Percentiles rank a stretch among this genome's conserved stretches.
Conservation (phyloP, 2,888 invertebrate species). For the Nymphalis c-album region DNA sequence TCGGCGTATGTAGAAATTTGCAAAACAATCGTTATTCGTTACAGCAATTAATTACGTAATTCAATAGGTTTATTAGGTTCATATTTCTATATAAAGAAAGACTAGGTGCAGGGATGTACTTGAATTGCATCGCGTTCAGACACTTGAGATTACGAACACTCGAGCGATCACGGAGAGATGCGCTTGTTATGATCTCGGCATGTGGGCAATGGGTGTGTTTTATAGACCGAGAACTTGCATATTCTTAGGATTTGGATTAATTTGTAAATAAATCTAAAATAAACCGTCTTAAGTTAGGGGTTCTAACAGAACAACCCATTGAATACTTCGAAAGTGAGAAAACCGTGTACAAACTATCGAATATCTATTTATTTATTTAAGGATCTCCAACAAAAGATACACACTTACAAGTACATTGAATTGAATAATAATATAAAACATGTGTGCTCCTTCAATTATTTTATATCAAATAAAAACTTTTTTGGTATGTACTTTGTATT, state of each 20-base stretch:
- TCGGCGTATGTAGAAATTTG: not conserved
- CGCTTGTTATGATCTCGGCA: conserved; percentile 36
- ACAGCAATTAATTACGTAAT: not conserved
- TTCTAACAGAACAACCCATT: not conserved
- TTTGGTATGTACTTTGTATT: not conserved
- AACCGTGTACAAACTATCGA: no score
- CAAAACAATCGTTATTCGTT: not conserved
- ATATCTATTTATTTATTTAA: no score
- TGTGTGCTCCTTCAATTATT: no score
- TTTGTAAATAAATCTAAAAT: not conserved
- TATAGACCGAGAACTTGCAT: conserved; percentile 12
- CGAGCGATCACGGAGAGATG: conserved; percentile 38
- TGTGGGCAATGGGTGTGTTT: conserved; percentile 14
- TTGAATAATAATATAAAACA: no score
- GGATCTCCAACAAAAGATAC: no score
- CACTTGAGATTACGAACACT: conserved; percentile 42
- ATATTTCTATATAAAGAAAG: not conserved
- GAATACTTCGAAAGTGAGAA: not conserved
- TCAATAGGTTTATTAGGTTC: not conserved
- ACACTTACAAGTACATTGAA: no score
- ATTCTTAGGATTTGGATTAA: not conserved
- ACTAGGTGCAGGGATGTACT: conserved; percentile 30
- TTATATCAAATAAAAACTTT: not conserved
- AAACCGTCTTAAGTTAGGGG: not conserved
- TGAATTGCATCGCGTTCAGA: conserved; percentile 38